Evolutionary conservation across 1,140 invertebrate genomes (phyloP), one percentile per base, ranked within the genome.

Genomic region (Psix sp.): DNA sequence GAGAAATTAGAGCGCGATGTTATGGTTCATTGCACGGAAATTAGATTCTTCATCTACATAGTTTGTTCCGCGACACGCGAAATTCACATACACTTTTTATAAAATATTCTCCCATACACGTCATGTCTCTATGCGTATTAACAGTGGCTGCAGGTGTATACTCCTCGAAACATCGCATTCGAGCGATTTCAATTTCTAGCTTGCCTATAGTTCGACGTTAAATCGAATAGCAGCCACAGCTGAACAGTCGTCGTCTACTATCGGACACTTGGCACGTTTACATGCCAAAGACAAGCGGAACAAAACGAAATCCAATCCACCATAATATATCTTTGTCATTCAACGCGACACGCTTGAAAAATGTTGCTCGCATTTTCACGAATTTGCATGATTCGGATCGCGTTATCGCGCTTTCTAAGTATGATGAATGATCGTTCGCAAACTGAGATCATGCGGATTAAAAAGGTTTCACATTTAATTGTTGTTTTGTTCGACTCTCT

Each of bases 21-120:
- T 20, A 29, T 54, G 60, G 38, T 43, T 54, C 39, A 54, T 62
- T 39, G 43, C n/a, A 33, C n/a, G n/a, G 49, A 52, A 29, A 52
- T 60, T 52, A 38, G 21, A 60, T 54, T 38, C 20, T 39, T 29
- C n/a, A n/a, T n/a, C n/a, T 33, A 18, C 35, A 21, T 38, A 43
- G 29, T 36, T 56, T 39, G 0, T 0, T 17, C 3, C 20, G 38
- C 43, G 24, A 26, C 29, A 13, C 7, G 18, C 14, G 14, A 46
- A 15, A 36, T 70, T 73, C 57, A 59, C 49, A 76, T 77, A 51
- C 67, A 72, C 45, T 76, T 67, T 77, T 71, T 65, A 67, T 76
- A 65, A 77, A 77, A 71, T 77, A 66, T 65, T 77, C 71, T 70
- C 66, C 60, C 74, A 76, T 78, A 77, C 24, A 20, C 24, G 14